These are phyloP conservation scores for Tenodera sinensis DNA, from an alignment of 2,888 invertebrate species.

Conservation along the genomic window DNA sequence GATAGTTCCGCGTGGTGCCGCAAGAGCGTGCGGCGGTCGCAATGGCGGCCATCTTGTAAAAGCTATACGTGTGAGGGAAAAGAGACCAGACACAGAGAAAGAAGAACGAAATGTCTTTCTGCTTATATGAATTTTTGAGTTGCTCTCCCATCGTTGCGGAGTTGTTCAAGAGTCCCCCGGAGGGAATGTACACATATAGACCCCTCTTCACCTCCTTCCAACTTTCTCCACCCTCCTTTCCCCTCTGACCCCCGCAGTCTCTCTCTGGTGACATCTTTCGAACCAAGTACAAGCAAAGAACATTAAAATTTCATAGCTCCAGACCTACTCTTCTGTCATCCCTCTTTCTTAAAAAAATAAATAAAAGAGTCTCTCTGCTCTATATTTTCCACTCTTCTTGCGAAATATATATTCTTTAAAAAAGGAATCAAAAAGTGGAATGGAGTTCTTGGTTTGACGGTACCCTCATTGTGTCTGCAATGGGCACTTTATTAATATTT, in stretches of 20 bases:
- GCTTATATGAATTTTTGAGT: conserved; percentile 18
- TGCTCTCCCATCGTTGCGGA: conserved; percentile 10
- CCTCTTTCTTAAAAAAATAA: not conserved
- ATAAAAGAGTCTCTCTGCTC: not conserved
- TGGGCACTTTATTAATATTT: conserved; percentile 13
- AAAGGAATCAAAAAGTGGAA: conserved; percentile 2
- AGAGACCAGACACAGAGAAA: not conserved
- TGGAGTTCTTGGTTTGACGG: conserved; percentile 25
- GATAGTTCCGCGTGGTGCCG: conserved; percentile 17
- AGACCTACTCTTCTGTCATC: conserved; percentile 10
- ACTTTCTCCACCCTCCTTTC: not conserved
- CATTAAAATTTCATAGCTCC: conserved; percentile 28
- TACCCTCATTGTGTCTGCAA: conserved; percentile 27
- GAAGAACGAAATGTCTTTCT: not conserved
- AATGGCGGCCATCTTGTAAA: conserved; percentile 11
- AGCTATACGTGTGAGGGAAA: not conserved
- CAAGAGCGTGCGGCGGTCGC: conserved; percentile 19
- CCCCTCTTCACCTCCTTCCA: not conserved
- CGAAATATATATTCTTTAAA: not conserved
- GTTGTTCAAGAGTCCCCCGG: conserved; percentile 1
- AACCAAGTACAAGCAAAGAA: conserved; percentile 28
- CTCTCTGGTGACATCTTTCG: conserved; percentile 27
- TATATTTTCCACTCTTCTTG: conserved; percentile 4
- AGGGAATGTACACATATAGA: conserved; percentile 11
- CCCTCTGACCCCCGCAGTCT: not conserved